These are phyloP conservation scores for Smithornis capensis DNA, from an alignment of 2,113 vertebrate species.

Conservation along the genomic window DNA sequence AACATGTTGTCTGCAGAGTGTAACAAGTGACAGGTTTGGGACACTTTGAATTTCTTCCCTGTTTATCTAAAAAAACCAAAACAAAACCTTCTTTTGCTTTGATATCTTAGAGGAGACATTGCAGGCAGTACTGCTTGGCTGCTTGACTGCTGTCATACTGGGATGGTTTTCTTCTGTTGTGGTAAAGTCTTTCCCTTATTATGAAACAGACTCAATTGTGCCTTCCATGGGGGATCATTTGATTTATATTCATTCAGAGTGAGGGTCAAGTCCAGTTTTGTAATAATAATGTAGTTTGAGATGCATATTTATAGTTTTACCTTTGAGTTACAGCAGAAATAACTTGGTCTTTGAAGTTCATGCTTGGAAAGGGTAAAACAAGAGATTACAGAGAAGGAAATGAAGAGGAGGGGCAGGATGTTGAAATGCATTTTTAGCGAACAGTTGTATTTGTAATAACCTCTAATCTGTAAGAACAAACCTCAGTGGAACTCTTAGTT, in stretches of 20 bases:
- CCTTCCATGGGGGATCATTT: background rate
- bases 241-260: background rate
- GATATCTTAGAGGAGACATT: background rate
- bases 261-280: background rate
- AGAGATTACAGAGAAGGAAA: background rate
- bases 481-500: background rate
- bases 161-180: background rate
- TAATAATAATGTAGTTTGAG: background rate
- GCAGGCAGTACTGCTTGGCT: background rate
- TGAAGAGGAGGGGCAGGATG: background rate
- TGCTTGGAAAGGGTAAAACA: background rate
- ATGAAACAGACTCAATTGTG: rapidly evolving
- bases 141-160: background rate
- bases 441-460: background rate
- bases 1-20: background rate
- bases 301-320: background rate
- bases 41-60: slow-evolving; percentile 8
- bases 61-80: background rate
- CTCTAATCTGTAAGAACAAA: background rate
- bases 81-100: background rate
- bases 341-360: background rate
- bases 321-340: background rate
- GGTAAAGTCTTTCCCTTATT: background rate
- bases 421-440: background rate
- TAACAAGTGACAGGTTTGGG: slow-evolving; percentile 15